Conservation (phyloP, 2,113 vertebrate species). For the Mobula birostris region DNA sequence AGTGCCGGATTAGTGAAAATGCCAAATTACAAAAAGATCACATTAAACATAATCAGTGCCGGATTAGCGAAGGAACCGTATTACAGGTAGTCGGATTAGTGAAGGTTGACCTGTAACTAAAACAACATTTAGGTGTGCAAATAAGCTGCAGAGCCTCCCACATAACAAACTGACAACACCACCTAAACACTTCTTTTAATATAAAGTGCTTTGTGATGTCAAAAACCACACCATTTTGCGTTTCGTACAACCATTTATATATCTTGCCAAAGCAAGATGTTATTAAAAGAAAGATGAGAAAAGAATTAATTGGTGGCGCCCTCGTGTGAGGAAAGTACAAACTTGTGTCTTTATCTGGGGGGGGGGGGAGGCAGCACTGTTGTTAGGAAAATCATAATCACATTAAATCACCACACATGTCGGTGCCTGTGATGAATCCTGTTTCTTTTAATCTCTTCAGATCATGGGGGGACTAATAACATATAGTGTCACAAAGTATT, state of each 20-base stretch:
- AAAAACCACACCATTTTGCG: too few species aligned
- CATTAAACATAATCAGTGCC: too few species aligned
- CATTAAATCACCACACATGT: background rate
- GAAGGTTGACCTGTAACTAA: too few species aligned
- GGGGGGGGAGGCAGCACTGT: background rate
- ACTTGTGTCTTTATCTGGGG: background rate
- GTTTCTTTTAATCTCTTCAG: background rate
- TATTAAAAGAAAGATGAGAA: background rate
- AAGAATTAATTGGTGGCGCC: background rate
- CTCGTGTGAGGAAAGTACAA: background rate
- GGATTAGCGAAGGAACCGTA: too few species aligned
- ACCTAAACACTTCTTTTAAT: too few species aligned
- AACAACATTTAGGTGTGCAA: too few species aligned
- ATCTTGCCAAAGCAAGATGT: background rate
- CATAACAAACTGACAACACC: too few species aligned
- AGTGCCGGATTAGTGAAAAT: too few species aligned
- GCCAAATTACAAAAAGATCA: too few species aligned
- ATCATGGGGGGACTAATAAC: background rate
- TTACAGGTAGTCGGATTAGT: too few species aligned
- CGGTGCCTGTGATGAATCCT: background rate
- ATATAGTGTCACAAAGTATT: background rate
- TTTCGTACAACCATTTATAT: background rate
- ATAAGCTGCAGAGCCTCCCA: too few species aligned
- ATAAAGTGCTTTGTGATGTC: too few species aligned
- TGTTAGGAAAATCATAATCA: background rate